phyloP scores from a whole-genome alignment of 2,888 invertebrate genomes.

The Rapana venosa region DNA sequence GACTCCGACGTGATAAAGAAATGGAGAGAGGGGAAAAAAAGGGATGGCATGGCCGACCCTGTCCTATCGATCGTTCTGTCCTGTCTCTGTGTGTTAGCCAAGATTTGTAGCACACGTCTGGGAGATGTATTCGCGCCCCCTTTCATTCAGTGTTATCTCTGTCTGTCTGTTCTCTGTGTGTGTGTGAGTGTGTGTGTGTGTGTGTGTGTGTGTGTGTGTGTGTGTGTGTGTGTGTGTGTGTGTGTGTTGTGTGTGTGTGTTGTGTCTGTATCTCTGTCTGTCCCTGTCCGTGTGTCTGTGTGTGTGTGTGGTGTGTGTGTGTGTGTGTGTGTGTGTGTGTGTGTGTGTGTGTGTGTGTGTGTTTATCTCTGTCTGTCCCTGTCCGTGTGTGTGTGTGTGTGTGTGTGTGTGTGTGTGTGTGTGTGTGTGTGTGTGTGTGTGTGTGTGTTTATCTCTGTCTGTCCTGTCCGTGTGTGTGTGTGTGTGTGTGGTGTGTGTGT shows the following conservation, averaged over 20 bases:
- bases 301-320: not conserved
- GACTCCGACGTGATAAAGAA: too few species aligned
- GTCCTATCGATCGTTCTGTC: too few species aligned
- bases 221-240: not conserved
- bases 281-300: not conserved
- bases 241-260: not conserved
- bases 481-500: too few species aligned
- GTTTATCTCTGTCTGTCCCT: not conserved
- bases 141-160: too few species aligned
- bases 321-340: not conserved
- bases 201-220: not conserved
- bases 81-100: too few species aligned
- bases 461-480: too few species aligned
- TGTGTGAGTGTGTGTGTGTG: not conserved
- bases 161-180: not conserved
- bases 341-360: not conserved
- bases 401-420: not conserved
- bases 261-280: not conserved
- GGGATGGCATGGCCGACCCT: too few species aligned
- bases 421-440: too few species aligned
- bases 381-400: slow-evolving; percentile 8
- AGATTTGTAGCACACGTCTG: too few species aligned
- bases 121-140: too few species aligned
- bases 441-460: too few species aligned
- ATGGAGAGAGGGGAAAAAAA: too few species aligned